These are phyloP conservation scores for Gerris buenoi DNA, from an alignment of 1,140 invertebrate species.

Conservation along the genomic window DNA sequence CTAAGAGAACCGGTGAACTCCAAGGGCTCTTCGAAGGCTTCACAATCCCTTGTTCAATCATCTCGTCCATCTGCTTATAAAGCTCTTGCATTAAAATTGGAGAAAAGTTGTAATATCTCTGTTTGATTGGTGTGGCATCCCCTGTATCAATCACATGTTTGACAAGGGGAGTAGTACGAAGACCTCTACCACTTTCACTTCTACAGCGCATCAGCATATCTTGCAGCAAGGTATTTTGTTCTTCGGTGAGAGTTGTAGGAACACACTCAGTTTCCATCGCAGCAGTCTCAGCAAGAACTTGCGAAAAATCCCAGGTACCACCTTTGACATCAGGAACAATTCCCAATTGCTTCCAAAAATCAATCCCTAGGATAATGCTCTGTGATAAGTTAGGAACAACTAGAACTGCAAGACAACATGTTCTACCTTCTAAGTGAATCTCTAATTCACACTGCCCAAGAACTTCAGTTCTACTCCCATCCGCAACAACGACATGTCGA, in stretches of 20 bases:
- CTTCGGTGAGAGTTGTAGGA: not conserved
- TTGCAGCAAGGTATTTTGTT: not conserved
- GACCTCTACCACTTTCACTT: not conserved
- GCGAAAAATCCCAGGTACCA: not conserved
- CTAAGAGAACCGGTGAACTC: constrained; percentile 32
- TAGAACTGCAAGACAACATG: not conserved
- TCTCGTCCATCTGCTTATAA: constrained; percentile 11
- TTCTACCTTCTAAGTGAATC: not conserved
- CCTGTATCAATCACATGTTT: not conserved
- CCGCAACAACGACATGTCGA: not conserved
- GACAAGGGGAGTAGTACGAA: not conserved
- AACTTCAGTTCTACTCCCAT: not conserved
- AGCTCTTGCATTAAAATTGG: not conserved
- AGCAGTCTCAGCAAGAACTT: not conserved
- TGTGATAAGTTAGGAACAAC: not conserved
- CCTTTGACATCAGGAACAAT: not conserved
- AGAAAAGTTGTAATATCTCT: constrained; percentile 12
- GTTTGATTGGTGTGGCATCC: constrained; percentile 9
- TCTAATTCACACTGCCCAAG: not conserved
- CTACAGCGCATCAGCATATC: not conserved
- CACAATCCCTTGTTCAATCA: constrained; percentile 28
- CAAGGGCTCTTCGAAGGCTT: constrained; percentile 31
- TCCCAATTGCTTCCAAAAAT: not conserved
- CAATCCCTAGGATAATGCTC: not conserved
- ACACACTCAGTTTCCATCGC: not conserved